These are phyloP conservation scores for Crocuta crocuta DNA, from an alignment of 2,113 vertebrate genomes.

Conservation along the genomic window DNA sequence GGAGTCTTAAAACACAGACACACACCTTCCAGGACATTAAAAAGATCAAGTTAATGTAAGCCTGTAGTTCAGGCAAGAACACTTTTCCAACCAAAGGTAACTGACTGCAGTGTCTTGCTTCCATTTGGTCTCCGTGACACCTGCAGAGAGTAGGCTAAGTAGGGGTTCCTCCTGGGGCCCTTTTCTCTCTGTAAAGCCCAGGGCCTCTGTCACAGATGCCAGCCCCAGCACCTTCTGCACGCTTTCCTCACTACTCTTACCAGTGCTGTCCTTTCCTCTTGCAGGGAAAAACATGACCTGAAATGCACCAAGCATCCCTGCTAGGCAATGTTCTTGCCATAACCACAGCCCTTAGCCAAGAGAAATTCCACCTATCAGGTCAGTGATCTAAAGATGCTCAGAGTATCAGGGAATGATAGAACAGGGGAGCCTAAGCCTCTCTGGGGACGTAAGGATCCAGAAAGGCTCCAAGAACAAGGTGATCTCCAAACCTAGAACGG, in stretches of 20 bases:
- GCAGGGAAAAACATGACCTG: not conserved
- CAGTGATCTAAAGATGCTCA: not conserved
- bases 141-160: not conserved
- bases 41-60: not conserved
- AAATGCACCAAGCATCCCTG: not conserved
- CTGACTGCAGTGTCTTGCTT: not conserved
- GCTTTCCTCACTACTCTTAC: not conserved
- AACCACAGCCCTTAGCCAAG: not conserved
- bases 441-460: not conserved
- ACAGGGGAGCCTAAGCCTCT: accelerated
- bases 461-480: not conserved
- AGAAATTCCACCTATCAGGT: not conserved
- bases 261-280: not conserved
- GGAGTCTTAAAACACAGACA: not conserved
- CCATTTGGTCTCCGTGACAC: not conserved
- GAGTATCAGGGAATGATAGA: not conserved
- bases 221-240: accelerated
- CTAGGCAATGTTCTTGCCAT: not conserved
- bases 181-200: not conserved
- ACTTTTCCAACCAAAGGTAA: not conserved
- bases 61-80: not conserved
- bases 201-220: not conserved
- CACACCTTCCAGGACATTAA: not conserved
- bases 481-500: too few relatives aligned
- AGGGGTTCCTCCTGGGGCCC: accelerated